A percentile compares a stretch with the other conserved stretches of the same genome.
Conservation (phyloP, 2,113 vertebrate species). For the Rhinolophus sinicus region DNA sequence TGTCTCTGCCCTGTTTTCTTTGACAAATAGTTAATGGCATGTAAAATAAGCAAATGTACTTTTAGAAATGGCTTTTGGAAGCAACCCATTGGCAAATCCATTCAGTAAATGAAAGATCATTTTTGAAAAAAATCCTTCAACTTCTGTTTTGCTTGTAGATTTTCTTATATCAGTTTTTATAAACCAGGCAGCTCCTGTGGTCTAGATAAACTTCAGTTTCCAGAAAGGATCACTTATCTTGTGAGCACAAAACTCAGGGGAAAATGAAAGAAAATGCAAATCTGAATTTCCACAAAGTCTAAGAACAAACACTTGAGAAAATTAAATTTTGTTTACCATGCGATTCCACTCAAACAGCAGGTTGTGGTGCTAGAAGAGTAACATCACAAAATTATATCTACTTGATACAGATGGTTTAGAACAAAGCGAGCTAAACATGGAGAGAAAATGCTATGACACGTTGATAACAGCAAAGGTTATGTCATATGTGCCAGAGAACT, state of each 20-base stretch:
- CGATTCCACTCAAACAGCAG: slow-evolving; percentile 46
- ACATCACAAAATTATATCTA: neutral
- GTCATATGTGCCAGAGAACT: neutral
- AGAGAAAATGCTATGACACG: neutral
- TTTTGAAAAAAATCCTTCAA: neutral
- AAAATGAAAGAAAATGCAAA: slow-evolving; percentile 62
- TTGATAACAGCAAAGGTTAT: slow-evolving; percentile 27
- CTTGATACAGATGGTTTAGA: slow-evolving; percentile 50
- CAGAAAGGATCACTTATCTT: slow-evolving; percentile 33
- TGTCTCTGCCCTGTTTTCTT: slow-evolving; percentile 48
- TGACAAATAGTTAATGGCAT: slow-evolving; percentile 50
- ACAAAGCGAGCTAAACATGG: slow-evolving; percentile 50
- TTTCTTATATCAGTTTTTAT: slow-evolving; percentile 34
- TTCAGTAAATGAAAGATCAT: slow-evolving; percentile 28
- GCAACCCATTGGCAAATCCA: neutral
- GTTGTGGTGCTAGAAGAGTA: slow-evolving; percentile 16
- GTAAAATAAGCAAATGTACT: slow-evolving; percentile 58
- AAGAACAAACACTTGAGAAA: slow-evolving; percentile 51
- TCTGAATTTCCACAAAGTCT: slow-evolving; percentile 16
- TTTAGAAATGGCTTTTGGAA: slow-evolving; percentile 24
- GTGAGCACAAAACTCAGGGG: slow-evolving; percentile 32
- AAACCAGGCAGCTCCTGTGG: neutral
- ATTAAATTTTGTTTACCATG: slow-evolving; percentile 44
- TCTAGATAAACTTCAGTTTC: slow-evolving; percentile 23
- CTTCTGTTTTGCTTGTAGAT: neutral